Percentiles rank a stretch among this genome's conserved stretches.
These are phyloP conservation scores for Phortica magna DNA, from an alignment of 2,888 invertebrate genomes.

Conservation along the genomic window DNA sequence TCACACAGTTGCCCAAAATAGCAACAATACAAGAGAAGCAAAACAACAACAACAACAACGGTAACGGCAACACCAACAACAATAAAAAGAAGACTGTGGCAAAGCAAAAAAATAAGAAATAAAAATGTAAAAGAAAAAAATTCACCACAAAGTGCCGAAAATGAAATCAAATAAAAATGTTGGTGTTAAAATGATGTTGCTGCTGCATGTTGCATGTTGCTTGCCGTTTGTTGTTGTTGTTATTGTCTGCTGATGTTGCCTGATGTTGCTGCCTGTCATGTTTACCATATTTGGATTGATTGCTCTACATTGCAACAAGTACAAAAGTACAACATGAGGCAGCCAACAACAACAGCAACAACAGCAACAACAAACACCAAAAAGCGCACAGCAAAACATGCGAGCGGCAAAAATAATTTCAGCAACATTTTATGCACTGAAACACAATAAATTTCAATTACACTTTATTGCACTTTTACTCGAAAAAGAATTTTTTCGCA, in stretches of 20 bases:
- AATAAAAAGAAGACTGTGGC: not conserved
- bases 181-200: slow-evolving; percentile 46
- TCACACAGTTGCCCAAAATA: slow-evolving; percentile 26
- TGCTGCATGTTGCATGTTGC: slow-evolving; percentile 37
- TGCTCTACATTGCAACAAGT: slow-evolving; percentile 64
- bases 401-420: slow-evolving; percentile 42
- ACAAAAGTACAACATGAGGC: slow-evolving; percentile 29
- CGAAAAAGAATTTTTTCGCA: slow-evolving; percentile 60
- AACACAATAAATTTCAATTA: slow-evolving; percentile 75
- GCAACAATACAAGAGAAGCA: not conserved
- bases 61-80: not conserved
- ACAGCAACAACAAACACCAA: slow-evolving; percentile 44
- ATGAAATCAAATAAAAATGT: slow-evolving; percentile 33
- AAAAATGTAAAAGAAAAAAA: slow-evolving; percentile 20
- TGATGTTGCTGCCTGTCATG: slow-evolving; percentile 19
- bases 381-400: slow-evolving; percentile 35
- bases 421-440: slow-evolving; percentile 59
- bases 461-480: slow-evolving; percentile 73
- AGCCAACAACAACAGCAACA: slow-evolving; percentile 46
- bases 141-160: slow-evolving; percentile 28
- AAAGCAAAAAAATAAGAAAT: slow-evolving; percentile 23
- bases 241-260: not conserved
- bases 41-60: not conserved
- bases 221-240: slow-evolving; percentile 31
- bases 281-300: slow-evolving; percentile 72